phyloP scores from a whole-genome alignment of 2,113 vertebrate species.

The Chlamydotis undulata region DNA sequence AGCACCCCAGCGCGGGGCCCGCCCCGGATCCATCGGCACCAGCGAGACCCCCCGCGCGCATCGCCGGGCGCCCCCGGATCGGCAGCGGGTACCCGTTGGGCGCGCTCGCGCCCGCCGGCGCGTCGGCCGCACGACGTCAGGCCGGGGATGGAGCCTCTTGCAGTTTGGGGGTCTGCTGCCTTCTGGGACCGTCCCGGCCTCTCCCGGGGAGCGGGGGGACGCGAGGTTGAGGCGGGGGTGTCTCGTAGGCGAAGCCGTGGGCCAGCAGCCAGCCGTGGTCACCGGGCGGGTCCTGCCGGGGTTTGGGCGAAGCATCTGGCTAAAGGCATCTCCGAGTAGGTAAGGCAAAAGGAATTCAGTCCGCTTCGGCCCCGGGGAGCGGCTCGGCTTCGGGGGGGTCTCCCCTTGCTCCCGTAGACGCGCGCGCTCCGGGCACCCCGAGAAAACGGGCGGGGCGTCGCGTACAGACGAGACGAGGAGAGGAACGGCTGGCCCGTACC shows the following conservation, averaged over 20 bases:
- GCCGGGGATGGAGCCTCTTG: not conserved
- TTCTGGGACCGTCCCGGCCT: not conserved
- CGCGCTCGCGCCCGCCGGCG: not conserved
- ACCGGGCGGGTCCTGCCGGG: not conserved
- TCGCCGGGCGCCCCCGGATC: rapidly evolving
- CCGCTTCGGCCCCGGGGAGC: not conserved
- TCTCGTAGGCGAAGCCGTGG: not conserved
- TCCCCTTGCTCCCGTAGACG: not conserved
- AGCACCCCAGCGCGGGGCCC: no score
- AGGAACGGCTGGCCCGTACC: not conserved
- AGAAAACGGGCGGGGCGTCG: not conserved
- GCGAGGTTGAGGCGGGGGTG: not conserved
- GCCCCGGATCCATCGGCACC: no score
- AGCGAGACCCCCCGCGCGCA: not conserved
- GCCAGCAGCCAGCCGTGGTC: not conserved
- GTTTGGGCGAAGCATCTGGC: not conserved
- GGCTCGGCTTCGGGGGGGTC: not conserved
- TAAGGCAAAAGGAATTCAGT: slow-evolving; percentile 52
- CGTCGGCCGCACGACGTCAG: rapidly evolving
- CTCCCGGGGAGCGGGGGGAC: no score
- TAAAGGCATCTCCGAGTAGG: slow-evolving; percentile 44
- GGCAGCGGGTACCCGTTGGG: not conserved
- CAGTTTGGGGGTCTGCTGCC: not conserved
- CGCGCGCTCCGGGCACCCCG: rapidly evolving
- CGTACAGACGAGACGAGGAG: not conserved